Percentiles rank a stretch among this genome's conserved stretches.
These are phyloP conservation scores for Etheostoma cragini DNA, from an alignment of 2,113 vertebrate species.

Conservation along the genomic window DNA sequence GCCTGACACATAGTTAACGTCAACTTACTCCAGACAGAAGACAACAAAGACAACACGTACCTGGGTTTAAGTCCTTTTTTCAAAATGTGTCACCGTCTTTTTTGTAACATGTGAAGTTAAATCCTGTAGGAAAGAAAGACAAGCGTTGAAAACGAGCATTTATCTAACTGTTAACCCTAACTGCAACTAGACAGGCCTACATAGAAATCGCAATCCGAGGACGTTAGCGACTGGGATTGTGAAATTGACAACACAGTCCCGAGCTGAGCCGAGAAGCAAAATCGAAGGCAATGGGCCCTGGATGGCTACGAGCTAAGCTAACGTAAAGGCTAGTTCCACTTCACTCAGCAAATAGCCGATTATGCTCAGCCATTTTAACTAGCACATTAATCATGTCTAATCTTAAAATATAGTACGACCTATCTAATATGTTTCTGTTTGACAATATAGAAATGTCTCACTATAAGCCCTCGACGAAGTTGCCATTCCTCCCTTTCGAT, in stretches of 20 bases:
- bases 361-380: slow-evolving; percentile 45
- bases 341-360: slow-evolving; percentile 57
- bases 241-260: slow-evolving; percentile 81
- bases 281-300: slow-evolving; percentile 73
- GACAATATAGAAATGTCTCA: slow-evolving; percentile 61
- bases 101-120: slow-evolving; percentile 53
- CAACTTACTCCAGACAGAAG: slow-evolving; percentile 54
- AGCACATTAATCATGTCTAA: not conserved
- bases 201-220: slow-evolving; percentile 52
- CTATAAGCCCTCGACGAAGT: slow-evolving; percentile 79
- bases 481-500: slow-evolving; percentile 84
- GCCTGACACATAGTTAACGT: slow-evolving; percentile 40
- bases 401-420: not conserved
- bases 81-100: slow-evolving; percentile 64
- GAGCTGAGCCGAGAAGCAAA: slow-evolving; percentile 65
- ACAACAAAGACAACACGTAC: slow-evolving; percentile 80
- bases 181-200: slow-evolving; percentile 51
- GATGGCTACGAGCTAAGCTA: slow-evolving; percentile 79
- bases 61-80: slow-evolving; percentile 68
- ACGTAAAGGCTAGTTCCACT: slow-evolving; percentile 66
- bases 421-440: slow-evolving; percentile 10
- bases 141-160: slow-evolving; percentile 21
- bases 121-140: slow-evolving; percentile 44
- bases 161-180: slow-evolving; percentile 5
- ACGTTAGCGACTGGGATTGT: slow-evolving; percentile 66